Evolutionary conservation across 92 coral and sea anemone species (phyloP), one percentile per base, ranked within the genome.

Genomic region (Epizoanthus illoricatus): DNA sequence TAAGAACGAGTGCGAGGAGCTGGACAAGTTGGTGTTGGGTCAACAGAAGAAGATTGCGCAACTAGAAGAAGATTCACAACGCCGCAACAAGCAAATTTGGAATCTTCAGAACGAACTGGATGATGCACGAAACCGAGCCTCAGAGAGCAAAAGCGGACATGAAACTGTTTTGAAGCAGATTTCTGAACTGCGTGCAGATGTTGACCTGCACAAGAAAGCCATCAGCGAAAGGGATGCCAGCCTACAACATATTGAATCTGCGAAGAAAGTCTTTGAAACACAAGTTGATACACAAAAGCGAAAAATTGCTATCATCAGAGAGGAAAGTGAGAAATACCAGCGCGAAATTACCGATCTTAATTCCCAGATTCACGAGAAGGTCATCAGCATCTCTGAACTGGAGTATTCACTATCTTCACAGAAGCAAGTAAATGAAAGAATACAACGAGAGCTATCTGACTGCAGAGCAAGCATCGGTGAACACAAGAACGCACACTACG

Each of bases 1-100:
- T 65, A 74, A 74, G 80, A 74, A 55, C 43, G 80, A 74, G 52
- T 54, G 39, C 65, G 80, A 56, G n/a, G 65, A 74, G 43, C 16
- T 74, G 40, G 23, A 56, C 39, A 74, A 57, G 23, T 20, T 74
- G 23, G 63, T 74, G 1, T 7, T 74, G 13, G 64, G 59, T 28
- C 66, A 56, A 21, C 80, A 74, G 15, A 74, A 56, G 65, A 74
- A 74, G 24, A 57, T 28, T 5, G 47, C 80, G 13, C 45, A 74
- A 56, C 17, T 74, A 45, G 12, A 8, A 13, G 80, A 56, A 56
- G 64, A 74, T 33, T 57, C n/a, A 18, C 80, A 74, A 28, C 12
- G 15, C 13, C 80, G 33, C n/a, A 56, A 56, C 33, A 24, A 74
- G 13, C 11, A 55, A 15, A 55, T 23, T 64, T 74, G 80, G 65